Percentiles rank a stretch among this genome's conserved stretches.
Evolutionary conservation across 2,888 invertebrate genomes (phyloP).

Genomic region (Amphipyra berbera): DNA sequence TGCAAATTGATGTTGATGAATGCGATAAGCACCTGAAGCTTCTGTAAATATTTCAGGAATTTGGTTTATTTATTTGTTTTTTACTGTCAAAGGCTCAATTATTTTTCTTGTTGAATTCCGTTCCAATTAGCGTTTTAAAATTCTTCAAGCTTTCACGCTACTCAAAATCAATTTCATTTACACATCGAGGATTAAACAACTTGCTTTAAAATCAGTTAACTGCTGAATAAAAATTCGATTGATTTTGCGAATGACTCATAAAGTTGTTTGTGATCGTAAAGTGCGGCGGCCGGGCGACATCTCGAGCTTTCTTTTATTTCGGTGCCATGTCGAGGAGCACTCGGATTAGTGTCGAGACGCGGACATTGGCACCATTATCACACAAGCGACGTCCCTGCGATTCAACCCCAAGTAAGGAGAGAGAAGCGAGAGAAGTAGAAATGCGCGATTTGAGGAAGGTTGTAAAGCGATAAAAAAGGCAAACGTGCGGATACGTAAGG

Average conservation of each 20-base stretch:
- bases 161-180: conserved; percentile 32
- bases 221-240: conserved; percentile 44
- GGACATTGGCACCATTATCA: conserved; percentile 67
- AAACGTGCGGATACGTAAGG: conserved; percentile 45
- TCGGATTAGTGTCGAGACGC: conserved; percentile 71
- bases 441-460: conserved; percentile 57
- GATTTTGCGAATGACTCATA: conserved; percentile 62
- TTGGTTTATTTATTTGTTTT: too few relatives aligned
- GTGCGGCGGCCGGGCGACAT: conserved; percentile 63
- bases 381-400: conserved; percentile 63
- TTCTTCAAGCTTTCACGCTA: conserved; percentile 14
- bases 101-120: background rate
- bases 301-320: conserved; percentile 80
- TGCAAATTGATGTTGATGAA: too few relatives aligned
- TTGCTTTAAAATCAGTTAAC: conserved; percentile 26
- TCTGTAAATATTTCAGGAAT: too few relatives aligned
- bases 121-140: conserved; percentile 14
- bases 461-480: conserved; percentile 57
- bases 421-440: conserved; percentile 44
- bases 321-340: conserved; percentile 70
- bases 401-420: conserved; percentile 60
- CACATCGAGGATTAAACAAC: conserved; percentile 7
- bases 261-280: conserved; percentile 51
- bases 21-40: too few relatives aligned
- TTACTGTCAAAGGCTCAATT: too few relatives aligned